Evolutionary conservation across 2,888 invertebrate species (phyloP).

Genomic region (Spicauda simplicius): DNA sequence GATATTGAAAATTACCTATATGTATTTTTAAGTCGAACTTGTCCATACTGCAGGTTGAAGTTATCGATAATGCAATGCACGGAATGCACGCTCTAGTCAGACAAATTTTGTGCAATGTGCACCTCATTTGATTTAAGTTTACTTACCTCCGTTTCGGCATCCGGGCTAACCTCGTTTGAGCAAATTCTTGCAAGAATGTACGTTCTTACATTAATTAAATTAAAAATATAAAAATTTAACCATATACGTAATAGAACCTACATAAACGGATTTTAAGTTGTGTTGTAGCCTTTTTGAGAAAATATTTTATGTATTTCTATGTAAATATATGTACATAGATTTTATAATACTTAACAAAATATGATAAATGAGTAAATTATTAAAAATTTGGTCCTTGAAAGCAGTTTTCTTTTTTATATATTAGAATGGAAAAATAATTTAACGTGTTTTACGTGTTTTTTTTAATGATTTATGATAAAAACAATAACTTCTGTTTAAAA

Average conservation of each 20-base stretch:
- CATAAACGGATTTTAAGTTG: not conserved
- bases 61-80: constrained; percentile 22
- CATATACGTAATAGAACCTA: not conserved
- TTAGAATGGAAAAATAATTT: no score
- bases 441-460: no score
- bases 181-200: constrained; percentile 22
- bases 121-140: constrained; percentile 30
- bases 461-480: no score
- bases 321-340: not conserved
- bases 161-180: constrained; percentile 9
- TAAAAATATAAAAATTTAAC: not conserved
- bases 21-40: constrained; percentile 10
- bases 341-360: not conserved
- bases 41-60: constrained; percentile 14
- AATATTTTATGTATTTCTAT: not conserved
- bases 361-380: no score
- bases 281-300: not conserved
- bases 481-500: no score
- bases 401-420: no score
- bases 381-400: no score
- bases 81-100: constrained; percentile 24
- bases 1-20: not conserved
- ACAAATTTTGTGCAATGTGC: constrained; percentile 34
- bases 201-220: constrained; percentile 1
- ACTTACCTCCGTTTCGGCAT: constrained; percentile 20